These are phyloP conservation scores for Hippocampus comes DNA, from an alignment of 2,113 vertebrate genomes.

Conservation along the genomic window DNA sequence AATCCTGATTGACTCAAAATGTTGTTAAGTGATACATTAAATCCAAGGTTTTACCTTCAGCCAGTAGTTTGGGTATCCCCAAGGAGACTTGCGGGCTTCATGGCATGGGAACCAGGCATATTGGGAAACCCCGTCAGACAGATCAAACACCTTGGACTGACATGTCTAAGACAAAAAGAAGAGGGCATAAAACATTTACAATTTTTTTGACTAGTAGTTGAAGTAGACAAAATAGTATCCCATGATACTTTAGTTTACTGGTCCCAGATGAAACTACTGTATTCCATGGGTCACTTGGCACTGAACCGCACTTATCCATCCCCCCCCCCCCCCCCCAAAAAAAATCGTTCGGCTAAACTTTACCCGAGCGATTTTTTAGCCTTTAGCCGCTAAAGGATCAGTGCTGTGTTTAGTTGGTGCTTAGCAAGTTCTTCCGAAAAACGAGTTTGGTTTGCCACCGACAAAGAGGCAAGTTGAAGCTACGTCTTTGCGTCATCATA, in stretches of 20 bases:
- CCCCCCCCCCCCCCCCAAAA: too few relatives aligned
- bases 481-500: too few relatives aligned
- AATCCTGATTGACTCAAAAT: background rate
- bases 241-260: background rate
- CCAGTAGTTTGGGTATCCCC: constrained; percentile 81
- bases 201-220: background rate
- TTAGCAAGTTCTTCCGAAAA: too few relatives aligned
- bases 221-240: background rate
- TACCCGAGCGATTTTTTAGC: too few relatives aligned
- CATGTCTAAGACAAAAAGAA: constrained; percentile 74
- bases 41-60: constrained; percentile 78
- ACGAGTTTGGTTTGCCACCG: too few relatives aligned
- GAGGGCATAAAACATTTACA: background rate
- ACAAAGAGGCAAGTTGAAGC: too few relatives aligned
- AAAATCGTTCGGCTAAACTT: too few relatives aligned
- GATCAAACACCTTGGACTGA: constrained; percentile 90
- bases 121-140: constrained; percentile 86
- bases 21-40: background rate
- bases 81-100: constrained; percentile 70
- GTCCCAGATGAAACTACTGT: too few relatives aligned
- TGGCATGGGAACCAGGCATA: constrained; percentile 95
- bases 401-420: too few relatives aligned
- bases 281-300: too few relatives aligned
- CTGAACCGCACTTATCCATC: too few relatives aligned
- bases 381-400: too few relatives aligned